Evolutionary conservation across 1,140 invertebrate genomes (phyloP), one percentile per base, ranked within the genome.

Genomic region (Chironomus striatipennis): DNA sequence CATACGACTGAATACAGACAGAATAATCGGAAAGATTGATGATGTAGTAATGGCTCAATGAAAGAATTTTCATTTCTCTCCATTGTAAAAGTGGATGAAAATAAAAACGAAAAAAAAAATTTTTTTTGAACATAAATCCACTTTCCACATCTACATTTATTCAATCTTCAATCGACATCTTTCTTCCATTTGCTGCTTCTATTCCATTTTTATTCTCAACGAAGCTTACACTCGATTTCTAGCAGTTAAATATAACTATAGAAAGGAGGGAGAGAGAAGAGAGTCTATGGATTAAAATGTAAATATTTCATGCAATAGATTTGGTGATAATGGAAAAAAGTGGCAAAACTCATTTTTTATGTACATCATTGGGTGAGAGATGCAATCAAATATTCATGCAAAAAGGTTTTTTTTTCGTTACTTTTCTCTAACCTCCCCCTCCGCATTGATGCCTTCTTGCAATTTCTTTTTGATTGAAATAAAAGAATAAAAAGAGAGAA

Each of bases 301-400:
- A 70, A 70, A 70, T 70, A 70, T 70, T 70, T 70, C 65, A 70
- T 21, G 20, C 18, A 18, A 70, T 70, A 21, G 65, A 70, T 70
- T 70, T 70, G 17, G 65, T 70, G 65, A 70, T 70, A 70, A 70
- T 70, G 65, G 65, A 70, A 70, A 34, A 34, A 57, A 57, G 47
- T 57, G 47, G 47, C 47, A 57, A 57, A 70, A 70, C 65, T 70
- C 65, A 70, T 70, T 70, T 70, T 70, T 70, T 70, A 70, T 70
- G 17, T 57, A 57, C 47, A 57, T 57, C 47, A 57, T 57, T 57
- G 47, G 47, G 47, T 57, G 47, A 57, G 47, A 57, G 47, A 57
- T 57, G 47, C 47, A 57, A 57, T 57, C 47, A 57, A 57, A 57
- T 70, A 70, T 70, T 70, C 65, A 70, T 70, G 65, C 65, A 70